phyloP scores from a whole-genome alignment of 2,797 vertebrate genomes.

The Octomys mimax region DNA sequence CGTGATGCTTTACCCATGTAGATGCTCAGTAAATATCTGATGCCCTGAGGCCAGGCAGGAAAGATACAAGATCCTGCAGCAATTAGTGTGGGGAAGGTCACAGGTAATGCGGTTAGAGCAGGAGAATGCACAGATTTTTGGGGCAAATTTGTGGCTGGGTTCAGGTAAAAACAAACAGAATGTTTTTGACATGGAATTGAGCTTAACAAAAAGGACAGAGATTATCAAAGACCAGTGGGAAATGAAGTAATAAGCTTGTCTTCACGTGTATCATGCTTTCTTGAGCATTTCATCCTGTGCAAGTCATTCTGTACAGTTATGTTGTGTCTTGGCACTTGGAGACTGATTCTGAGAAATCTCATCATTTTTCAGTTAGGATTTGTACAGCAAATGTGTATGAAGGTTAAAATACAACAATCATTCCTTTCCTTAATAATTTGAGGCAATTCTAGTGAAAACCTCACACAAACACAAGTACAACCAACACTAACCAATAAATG shows the following conservation, averaged over 20 bases:
- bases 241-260: background rate
- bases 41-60: background rate
- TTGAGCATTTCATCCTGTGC: background rate
- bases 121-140: background rate
- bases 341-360: slow-evolving; percentile 11
- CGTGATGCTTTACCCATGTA: background rate
- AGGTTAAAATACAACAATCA: background rate
- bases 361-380: slow-evolving; percentile 36
- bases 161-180: background rate
- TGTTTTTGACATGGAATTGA: background rate
- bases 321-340: background rate
- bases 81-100: background rate
- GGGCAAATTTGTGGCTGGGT: background rate
- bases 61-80: background rate
- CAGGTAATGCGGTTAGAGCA: background rate
- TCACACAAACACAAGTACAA: too few species aligned
- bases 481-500: background rate
- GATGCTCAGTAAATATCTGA: background rate
- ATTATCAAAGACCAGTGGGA: background rate
- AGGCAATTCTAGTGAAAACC: background rate
- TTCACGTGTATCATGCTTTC: background rate
- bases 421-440: slow-evolving; percentile 37
- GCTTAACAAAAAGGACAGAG: background rate
- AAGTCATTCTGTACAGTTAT: background rate
- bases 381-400: slow-evolving; percentile 42